A percentile compares a stretch with the other conserved stretches of the same genome.
Evolutionary conservation across 2,113 vertebrate genomes (phyloP).

Genomic region (Eulacestoma nigropectus): DNA sequence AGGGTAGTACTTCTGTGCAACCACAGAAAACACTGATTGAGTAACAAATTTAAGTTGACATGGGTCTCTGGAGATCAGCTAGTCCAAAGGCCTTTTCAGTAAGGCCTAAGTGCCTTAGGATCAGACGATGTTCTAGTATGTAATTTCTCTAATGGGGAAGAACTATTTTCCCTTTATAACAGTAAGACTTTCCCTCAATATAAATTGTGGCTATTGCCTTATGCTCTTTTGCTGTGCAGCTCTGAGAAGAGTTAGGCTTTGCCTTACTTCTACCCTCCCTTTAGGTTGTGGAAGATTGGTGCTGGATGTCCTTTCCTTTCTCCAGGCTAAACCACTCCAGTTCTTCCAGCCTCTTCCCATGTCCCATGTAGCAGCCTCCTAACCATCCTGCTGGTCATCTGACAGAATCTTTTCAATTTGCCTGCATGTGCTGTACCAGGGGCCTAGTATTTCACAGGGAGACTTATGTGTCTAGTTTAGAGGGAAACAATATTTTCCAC

Average conservation of each 20-base stretch:
- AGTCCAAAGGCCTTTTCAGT: background rate
- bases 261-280: background rate
- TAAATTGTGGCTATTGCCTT: background rate
- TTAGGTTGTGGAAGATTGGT: background rate
- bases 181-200: background rate
- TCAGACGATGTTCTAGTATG: background rate
- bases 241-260: background rate
- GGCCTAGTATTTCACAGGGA: background rate
- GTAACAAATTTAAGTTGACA: background rate
- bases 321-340: background rate
- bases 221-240: background rate
- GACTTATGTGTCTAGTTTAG: background rate
- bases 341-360: background rate
- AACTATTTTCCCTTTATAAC: background rate
- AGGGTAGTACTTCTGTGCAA: background rate
- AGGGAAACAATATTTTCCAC: background rate
- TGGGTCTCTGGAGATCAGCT: background rate
- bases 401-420: background rate
- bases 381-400: background rate
- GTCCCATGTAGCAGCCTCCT: fast-evolving
- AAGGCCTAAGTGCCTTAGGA: background rate
- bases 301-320: background rate
- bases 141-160: background rate
- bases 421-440: background rate
- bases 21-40: background rate